A percentile compares a stretch with the other conserved stretches of the same genome.
Evolutionary conservation across 2,888 invertebrate species (phyloP).

Genomic region (Lucinisca nassula): DNA sequence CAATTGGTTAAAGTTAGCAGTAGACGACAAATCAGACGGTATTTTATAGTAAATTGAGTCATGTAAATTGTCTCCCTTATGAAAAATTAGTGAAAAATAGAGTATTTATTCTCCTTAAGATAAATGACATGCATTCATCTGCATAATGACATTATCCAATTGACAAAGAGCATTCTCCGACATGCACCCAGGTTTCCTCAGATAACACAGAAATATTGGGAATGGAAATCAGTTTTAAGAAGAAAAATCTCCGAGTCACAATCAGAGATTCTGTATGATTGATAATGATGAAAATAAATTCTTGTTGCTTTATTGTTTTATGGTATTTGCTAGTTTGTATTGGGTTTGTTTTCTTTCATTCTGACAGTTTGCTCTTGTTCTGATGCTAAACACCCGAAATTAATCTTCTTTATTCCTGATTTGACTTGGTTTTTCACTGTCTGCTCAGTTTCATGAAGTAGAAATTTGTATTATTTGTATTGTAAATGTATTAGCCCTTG

Average conservation of each 20-base stretch:
- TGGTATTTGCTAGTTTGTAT: background rate
- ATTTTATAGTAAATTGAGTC: too few relatives aligned
- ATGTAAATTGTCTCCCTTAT: too few relatives aligned
- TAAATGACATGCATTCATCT: background rate
- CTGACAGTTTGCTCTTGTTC: background rate
- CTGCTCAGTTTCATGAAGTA: background rate
- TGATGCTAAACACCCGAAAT: conserved; percentile 10
- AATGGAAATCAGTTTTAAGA: background rate
- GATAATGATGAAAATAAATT: conserved; percentile 12
- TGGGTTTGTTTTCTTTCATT: background rate
- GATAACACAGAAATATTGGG: background rate
- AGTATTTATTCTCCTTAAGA: too few relatives aligned
- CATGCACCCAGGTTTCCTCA: background rate
- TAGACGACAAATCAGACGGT: too few relatives aligned
- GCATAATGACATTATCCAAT: background rate
- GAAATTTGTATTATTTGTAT: too few relatives aligned
- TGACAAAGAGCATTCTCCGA: background rate
- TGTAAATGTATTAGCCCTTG: background rate
- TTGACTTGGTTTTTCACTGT: background rate
- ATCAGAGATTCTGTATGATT: background rate
- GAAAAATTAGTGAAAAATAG: too few relatives aligned
- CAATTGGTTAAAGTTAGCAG: too few relatives aligned
- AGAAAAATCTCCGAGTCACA: background rate
- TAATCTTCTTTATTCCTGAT: conserved; percentile 1
- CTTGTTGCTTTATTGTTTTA: conserved; percentile 10